Conservation (phyloP, 2,888 invertebrate genomes). For the Tiliacea aurago region DNA sequence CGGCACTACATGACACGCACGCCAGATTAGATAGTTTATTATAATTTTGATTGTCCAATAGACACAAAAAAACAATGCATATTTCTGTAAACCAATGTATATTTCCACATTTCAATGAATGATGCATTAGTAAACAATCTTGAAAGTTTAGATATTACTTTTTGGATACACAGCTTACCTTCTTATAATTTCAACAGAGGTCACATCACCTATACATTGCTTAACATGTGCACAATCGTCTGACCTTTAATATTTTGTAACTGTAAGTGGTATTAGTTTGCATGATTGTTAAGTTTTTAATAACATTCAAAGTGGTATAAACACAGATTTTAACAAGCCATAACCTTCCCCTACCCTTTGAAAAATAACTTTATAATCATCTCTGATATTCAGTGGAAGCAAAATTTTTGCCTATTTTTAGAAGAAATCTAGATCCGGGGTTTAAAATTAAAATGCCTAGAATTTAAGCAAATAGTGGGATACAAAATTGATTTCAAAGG, state of each 20-base stretch:
- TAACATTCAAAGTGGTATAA: neutral
- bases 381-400: neutral
- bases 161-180: neutral
- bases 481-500: slow-evolving; percentile 28
- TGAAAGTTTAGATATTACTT: neutral
- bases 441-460: slow-evolving; percentile 1
- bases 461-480: neutral
- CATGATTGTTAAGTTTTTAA: slow-evolving; percentile 27
- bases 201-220: slow-evolving; percentile 38
- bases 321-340: neutral
- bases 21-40: too few species aligned
- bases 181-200: slow-evolving; percentile 31
- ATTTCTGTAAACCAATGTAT: too few species aligned
- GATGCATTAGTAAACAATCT: too few species aligned
- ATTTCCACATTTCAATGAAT: too few species aligned
- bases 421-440: too few species aligned
- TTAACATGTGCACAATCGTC: slow-evolving; percentile 35
- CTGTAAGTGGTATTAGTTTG: slow-evolving; percentile 35
- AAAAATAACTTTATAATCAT: neutral
- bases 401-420: neutral
- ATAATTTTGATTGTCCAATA: too few species aligned
- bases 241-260: slow-evolving; percentile 57
- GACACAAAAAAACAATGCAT: too few species aligned
- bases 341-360: neutral
- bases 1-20: too few species aligned